Percentiles rank a stretch among this genome's conserved stretches.
Conservation (phyloP, 2,113 vertebrate genomes). For the Lasiurus cinereus region DNA sequence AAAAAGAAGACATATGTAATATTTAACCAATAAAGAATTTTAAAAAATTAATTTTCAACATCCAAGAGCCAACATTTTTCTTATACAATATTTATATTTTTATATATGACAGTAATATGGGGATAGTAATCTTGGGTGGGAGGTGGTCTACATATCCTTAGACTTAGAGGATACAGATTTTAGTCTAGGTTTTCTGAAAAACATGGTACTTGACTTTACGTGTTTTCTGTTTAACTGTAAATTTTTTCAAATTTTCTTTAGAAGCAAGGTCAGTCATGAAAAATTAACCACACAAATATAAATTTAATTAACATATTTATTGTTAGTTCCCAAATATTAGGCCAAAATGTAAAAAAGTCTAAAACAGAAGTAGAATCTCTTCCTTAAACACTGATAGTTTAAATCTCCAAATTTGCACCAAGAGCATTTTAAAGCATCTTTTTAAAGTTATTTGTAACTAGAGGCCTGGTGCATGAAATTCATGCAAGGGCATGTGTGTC, state of each 20-base stretch:
- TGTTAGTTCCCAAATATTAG: constrained; percentile 2
- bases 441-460: not conserved
- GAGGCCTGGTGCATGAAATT: too few species aligned
- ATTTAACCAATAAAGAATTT: too few species aligned
- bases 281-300: constrained; percentile 29
- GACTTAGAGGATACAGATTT: not conserved
- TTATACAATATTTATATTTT: not conserved
- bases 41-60: constrained; percentile 38
- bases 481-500: too few species aligned
- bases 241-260: constrained; percentile 57
- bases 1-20: too few species aligned
- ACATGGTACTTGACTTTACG: not conserved
- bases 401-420: constrained; percentile 12
- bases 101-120: not conserved
- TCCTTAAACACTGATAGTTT: not conserved
- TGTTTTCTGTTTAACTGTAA: not conserved
- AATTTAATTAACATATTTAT: constrained; percentile 18
- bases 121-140: not conserved
- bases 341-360: not conserved
- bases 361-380: not conserved
- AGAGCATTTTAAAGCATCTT: constrained; percentile 15
- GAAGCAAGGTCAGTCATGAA: not conserved
- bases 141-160: not conserved
- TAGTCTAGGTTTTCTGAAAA: constrained; percentile 30
- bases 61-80: constrained; percentile 26